Conservation (phyloP, 1,140 invertebrate genomes). For the Drosophila persimilis region DNA sequence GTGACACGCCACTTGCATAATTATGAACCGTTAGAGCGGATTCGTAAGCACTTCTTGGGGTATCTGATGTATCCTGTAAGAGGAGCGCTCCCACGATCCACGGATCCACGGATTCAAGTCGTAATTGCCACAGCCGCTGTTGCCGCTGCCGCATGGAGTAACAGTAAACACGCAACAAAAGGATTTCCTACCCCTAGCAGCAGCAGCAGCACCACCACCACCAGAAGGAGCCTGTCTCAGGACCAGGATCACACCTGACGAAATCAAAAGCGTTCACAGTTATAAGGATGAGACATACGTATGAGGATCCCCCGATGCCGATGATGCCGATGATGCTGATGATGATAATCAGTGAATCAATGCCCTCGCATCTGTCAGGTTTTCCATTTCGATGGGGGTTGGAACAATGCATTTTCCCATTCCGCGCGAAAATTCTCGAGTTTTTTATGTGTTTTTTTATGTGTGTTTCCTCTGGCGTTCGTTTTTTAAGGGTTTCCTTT, state of each 20-base stretch:
- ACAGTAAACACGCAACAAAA: constrained; percentile 76
- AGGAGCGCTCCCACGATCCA: constrained; percentile 64
- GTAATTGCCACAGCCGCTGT: constrained; percentile 50
- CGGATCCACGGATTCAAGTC: constrained; percentile 10
- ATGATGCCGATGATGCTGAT: not conserved
- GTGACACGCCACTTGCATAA: constrained; percentile 59
- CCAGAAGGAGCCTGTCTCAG: not conserved
- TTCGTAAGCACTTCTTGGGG: constrained; percentile 4
- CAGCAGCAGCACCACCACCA: constrained; percentile 43
- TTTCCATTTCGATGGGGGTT: constrained; percentile 66
- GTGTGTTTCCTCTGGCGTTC: constrained; percentile 25
- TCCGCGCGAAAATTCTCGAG: constrained; percentile 79
- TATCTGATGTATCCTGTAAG: constrained; percentile 61
- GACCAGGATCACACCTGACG: constrained; percentile 59
- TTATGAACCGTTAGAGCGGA: constrained; percentile 66
- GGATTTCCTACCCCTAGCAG: constrained; percentile 64
- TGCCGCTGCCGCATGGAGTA: constrained; percentile 34
- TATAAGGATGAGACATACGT: constrained; percentile 31
- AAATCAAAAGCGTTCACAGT: constrained; percentile 80
- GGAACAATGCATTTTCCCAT: constrained; percentile 60
- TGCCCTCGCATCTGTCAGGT: constrained; percentile 65
- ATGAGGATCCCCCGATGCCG: constrained; percentile 13
- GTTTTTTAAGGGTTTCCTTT: constrained; percentile 46
- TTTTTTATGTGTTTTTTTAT: constrained; percentile 54
- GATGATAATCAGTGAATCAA: constrained; percentile 64